Percentiles rank a stretch among this genome's conserved stretches.
Evolutionary conservation across 2,113 vertebrate genomes (phyloP).

Genomic region (Aleadryas rufinucha): DNA sequence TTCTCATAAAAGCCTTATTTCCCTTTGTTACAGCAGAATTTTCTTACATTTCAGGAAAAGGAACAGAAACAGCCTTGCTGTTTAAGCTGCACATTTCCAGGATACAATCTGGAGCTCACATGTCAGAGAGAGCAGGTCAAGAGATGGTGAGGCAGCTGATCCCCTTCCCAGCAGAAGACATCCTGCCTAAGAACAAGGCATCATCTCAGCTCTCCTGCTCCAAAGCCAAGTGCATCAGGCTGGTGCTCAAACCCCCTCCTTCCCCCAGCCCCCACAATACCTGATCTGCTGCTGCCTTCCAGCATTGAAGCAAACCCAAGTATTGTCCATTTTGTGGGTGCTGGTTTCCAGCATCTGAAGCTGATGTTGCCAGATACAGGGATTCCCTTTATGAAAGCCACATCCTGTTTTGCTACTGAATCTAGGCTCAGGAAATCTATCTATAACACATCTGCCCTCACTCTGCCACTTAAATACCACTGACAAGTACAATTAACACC

Average conservation of each 20-base stretch:
- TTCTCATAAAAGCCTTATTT: neutral
- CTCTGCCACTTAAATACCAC: conserved; percentile 22
- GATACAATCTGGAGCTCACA: neutral
- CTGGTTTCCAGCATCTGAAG: neutral
- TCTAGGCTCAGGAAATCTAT: neutral
- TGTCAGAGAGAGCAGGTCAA: neutral
- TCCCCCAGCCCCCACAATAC: neutral
- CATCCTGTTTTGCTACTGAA: conserved; percentile 9
- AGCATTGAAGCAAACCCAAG: neutral
- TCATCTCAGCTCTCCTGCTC: neutral
- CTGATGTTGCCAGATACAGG: neutral
- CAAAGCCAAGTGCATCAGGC: neutral
- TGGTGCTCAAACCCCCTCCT: neutral
- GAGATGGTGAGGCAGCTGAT: neutral
- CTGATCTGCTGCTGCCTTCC: neutral
- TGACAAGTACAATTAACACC: conserved; percentile 41
- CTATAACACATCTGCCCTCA: neutral
- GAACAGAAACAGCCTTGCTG: neutral
- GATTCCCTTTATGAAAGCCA: neutral
- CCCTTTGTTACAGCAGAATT: neutral
- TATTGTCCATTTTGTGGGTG: neutral
- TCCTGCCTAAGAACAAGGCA: neutral
- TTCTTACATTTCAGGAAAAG: neutral
- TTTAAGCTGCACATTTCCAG: neutral
- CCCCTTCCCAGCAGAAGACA: neutral